Evolutionary conservation across 2,888 invertebrate genomes (phyloP).

Genomic region (Ommatoiulus sabulosus): DNA sequence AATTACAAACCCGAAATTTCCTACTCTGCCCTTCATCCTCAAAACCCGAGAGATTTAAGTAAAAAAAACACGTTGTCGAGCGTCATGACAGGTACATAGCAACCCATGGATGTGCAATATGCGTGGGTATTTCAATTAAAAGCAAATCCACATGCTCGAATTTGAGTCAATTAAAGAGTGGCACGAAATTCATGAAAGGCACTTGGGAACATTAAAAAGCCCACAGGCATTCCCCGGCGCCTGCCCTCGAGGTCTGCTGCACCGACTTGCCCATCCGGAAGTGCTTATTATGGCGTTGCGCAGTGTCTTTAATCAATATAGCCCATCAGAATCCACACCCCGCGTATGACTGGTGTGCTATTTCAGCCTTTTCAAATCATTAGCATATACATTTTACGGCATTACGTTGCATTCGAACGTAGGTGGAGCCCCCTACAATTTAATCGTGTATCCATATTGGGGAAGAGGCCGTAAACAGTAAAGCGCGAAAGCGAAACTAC

Average conservation of each 20-base stretch:
- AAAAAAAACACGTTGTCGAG: background rate
- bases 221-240: background rate
- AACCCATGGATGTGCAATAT: background rate
- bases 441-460: background rate
- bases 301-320: conserved; percentile 32
- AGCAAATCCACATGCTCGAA: background rate
- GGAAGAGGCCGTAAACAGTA: background rate
- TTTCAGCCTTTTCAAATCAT: background rate
- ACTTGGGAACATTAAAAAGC: background rate
- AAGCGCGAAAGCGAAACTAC: background rate
- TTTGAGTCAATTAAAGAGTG: background rate
- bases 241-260: background rate
- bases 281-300: background rate
- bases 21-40: background rate
- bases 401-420: background rate
- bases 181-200: background rate
- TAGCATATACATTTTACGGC: conserved; percentile 35
- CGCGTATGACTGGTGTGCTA: background rate
- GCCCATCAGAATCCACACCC: conserved; percentile 26
- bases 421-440: conserved; percentile 26
- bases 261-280: conserved; percentile 9
- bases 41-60: background rate
- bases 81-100: background rate
- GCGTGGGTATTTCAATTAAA: background rate
- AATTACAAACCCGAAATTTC: background rate